Conservation (phyloP, 2,113 vertebrate species). For the Passer domesticus region DNA sequence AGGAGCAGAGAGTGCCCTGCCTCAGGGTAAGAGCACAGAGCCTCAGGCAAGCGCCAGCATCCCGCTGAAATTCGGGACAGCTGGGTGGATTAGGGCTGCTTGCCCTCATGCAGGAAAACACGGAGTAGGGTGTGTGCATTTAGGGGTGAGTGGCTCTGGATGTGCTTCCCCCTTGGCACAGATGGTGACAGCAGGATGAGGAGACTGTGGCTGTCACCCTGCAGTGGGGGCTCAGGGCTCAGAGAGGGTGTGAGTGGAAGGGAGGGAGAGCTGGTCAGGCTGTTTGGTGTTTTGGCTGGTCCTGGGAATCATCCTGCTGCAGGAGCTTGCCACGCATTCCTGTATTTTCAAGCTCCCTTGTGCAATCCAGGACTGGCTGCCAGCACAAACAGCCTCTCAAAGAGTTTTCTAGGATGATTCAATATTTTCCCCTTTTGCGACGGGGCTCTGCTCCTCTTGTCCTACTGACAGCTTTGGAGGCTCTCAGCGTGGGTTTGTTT, state of each 20-base stretch:
- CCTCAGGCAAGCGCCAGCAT: neutral
- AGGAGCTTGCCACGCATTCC: neutral
- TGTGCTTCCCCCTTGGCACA: neutral
- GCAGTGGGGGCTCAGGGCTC: neutral
- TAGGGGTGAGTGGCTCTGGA: neutral
- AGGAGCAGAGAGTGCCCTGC: neutral
- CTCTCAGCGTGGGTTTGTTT: neutral
- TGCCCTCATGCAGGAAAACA: neutral
- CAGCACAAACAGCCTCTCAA: constrained; percentile 13
- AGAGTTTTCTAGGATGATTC: neutral
- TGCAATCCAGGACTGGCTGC: neutral
- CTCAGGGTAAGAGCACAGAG: neutral
- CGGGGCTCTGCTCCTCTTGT: neutral
- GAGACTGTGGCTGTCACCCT: neutral
- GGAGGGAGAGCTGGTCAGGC: neutral
- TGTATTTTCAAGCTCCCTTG: neutral
- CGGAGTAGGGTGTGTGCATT: neutral
- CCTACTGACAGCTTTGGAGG: neutral
- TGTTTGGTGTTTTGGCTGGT: neutral
- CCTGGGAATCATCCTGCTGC: neutral
- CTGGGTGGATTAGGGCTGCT: neutral
- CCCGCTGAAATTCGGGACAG: neutral
- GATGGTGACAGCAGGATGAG: neutral
- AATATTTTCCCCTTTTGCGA: neutral
- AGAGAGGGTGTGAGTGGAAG: neutral